Conservation (phyloP, 2,797 vertebrate species). For the Eulemur albifrons region DNA sequence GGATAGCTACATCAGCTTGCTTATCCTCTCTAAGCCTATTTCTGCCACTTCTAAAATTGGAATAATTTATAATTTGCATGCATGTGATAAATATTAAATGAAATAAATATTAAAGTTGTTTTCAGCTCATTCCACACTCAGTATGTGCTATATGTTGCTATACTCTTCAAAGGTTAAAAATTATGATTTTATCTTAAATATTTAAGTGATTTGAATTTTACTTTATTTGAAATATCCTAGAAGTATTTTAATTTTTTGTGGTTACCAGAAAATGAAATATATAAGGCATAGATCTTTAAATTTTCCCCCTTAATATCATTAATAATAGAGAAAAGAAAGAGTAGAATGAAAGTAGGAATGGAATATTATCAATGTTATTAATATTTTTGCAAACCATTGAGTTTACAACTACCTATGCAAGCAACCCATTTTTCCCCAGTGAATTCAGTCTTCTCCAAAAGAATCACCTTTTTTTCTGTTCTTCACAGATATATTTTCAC, state of each 20-base stretch:
- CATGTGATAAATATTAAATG: background rate
- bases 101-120: background rate
- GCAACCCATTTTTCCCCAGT: background rate
- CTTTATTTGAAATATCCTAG: background rate
- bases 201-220: conserved; percentile 24
- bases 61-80: background rate
- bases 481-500: background rate
- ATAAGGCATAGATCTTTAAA: background rate
- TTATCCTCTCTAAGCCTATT: background rate
- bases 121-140: background rate
- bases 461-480: background rate
- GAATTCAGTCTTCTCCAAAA: background rate
- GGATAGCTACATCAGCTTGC: background rate
- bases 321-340: background rate
- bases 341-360: background rate
- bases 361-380: background rate
- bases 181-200: background rate
- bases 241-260: background rate
- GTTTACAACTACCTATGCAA: background rate
- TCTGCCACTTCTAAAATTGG: background rate
- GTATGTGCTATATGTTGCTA: background rate
- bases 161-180: background rate
- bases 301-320: background rate
- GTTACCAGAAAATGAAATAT: background rate
- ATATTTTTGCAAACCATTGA: background rate